phyloP scores from a whole-genome alignment of 2,113 vertebrate genomes.

The Gasterosteus aculeatus region DNA sequence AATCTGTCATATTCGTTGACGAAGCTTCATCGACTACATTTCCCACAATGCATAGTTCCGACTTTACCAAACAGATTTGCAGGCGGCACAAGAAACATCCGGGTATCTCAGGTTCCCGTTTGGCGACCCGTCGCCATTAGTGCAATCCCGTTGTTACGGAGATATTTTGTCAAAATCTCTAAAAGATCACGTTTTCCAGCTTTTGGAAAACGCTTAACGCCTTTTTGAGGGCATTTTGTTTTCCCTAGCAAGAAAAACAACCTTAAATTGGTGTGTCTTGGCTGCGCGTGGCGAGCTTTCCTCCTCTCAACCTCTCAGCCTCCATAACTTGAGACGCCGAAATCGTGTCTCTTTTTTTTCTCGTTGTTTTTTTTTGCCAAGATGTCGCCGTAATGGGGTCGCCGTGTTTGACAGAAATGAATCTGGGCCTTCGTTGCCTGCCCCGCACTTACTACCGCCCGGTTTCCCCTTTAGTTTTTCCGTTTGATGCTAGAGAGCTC shows the following conservation, averaged over 20 bases:
- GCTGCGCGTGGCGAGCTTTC: constrained; percentile 74
- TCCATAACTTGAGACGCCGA: constrained; percentile 78
- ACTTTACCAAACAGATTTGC: constrained; percentile 15
- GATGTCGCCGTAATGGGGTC: constrained; percentile 98
- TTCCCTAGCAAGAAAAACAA: constrained; percentile 53
- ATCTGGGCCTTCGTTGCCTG: constrained; percentile 88
- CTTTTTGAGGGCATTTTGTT: constrained; percentile 56
- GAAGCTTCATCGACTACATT: constrained; percentile 45
- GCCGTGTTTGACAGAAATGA: constrained; percentile 91
- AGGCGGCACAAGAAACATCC: constrained; percentile 77
- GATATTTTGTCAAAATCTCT: constrained; percentile 37
- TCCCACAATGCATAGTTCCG: constrained; percentile 52
- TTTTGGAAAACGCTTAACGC: constrained; percentile 65
- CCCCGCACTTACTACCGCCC: constrained; percentile 77
- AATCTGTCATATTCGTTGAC: background rate
- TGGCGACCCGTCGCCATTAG: constrained; percentile 90
- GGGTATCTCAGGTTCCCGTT: constrained; percentile 79
- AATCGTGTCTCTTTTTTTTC: constrained; percentile 82
- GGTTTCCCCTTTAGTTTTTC: constrained; percentile 71
- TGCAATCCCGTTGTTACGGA: constrained; percentile 34
- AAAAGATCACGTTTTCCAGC: constrained; percentile 61
- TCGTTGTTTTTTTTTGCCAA: constrained; percentile 77
- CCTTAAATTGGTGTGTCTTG: constrained; percentile 61
- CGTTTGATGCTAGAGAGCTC: constrained; percentile 81
- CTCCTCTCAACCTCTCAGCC: constrained; percentile 46